Base-by-base conservation (phyloP, 2,888 invertebrate genomes). In the Caenorhabditis angaria region DNA sequence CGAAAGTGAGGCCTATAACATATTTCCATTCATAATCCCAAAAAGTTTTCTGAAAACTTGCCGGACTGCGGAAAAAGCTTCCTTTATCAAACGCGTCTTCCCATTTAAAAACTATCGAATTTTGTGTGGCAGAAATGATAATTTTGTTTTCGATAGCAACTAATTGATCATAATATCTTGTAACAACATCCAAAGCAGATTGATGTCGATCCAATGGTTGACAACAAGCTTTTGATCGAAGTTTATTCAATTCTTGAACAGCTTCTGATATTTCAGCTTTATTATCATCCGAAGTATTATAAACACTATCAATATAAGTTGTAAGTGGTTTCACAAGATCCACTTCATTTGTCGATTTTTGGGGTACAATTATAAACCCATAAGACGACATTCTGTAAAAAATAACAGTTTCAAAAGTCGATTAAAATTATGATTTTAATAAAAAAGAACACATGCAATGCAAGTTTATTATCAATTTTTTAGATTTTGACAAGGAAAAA, bases 41-140 rank as follows among this genome's bases (percentile, higher is more conserved):
- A 55, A 6, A 8, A 6, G 28, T 29, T 32, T 53, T 56, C 20
- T 3, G 29, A 55, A 29, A 24, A 54, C 32, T 41, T 18, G 74
- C 77, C 55, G 77, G 70, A 71, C 94, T 94, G 70, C 94, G 94
- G 89, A 97, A 96, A 82, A 97, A 91, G 12, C 94, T 93, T 61
- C 94, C 94, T 87, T 94, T 94, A 88, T 97, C 96, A 88, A 99
- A 99, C 0, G 97, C 97, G 91, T 97, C 97, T 89, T 96, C 95
- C 97, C 99, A 99, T 89, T 97, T 99, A 89, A 99, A 99, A 3
- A 95, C 94, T 77, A 94, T 88, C 94, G 94, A 80, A 68, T 89
- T 89, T 87, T 88, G 89, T 64, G 97, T 92, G 89, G 97, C 97
- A 83, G 94, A 92, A 1, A 94, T 92, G 1, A 97, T 95, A 79